phyloP scores from a whole-genome alignment of 2,113 vertebrate species.

The Spheniscus mendiculus region DNA sequence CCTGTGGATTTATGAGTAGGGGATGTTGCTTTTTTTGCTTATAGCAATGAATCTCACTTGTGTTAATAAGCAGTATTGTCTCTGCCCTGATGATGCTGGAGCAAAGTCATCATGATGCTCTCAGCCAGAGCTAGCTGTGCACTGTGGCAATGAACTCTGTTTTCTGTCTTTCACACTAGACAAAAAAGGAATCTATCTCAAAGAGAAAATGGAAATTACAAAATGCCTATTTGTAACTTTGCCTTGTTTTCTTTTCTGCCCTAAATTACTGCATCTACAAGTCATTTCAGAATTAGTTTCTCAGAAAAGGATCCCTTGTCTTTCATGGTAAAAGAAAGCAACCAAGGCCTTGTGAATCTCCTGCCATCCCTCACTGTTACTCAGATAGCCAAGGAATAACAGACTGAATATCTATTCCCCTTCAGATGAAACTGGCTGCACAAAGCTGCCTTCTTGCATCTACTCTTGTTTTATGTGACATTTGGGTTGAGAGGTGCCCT shows the following conservation, averaged over 20 bases:
- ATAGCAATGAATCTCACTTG: constrained; percentile 10
- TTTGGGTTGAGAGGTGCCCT: neutral
- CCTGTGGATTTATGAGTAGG: constrained; percentile 30
- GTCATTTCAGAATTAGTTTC: neutral
- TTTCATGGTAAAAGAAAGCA: neutral
- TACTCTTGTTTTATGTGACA: neutral
- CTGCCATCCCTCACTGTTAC: neutral
- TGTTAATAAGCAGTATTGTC: neutral
- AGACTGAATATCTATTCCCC: neutral
- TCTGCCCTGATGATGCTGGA: neutral
- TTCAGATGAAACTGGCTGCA: neutral
- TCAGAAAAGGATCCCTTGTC: neutral
- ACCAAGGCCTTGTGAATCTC: neutral
- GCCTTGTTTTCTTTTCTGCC: neutral
- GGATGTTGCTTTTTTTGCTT: neutral
- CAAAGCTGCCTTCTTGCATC: neutral
- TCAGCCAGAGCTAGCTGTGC: neutral
- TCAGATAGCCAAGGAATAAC: neutral
- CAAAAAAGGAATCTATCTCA: neutral
- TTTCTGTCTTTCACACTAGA: neutral
- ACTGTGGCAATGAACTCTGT: neutral
- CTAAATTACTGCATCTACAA: neutral
- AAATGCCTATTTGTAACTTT: neutral
- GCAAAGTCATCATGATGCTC: neutral
- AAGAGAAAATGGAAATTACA: neutral